A percentile compares a stretch with the other conserved stretches of the same genome.
Evolutionary conservation across 2,888 invertebrate species (phyloP).

Genomic region (Muscina levida): DNA sequence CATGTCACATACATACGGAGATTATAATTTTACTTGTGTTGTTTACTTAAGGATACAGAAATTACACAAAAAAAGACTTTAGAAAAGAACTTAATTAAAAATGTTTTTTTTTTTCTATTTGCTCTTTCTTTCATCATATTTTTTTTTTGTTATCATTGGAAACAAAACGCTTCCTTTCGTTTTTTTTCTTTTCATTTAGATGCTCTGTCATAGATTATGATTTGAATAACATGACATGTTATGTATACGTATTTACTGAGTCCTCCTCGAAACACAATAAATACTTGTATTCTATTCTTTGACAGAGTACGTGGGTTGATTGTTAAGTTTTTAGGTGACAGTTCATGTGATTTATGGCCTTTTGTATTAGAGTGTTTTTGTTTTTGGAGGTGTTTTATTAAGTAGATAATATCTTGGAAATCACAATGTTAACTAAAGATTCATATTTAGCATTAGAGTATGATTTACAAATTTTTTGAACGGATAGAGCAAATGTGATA

Average conservation of each 20-base stretch:
- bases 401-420: too few relatives aligned
- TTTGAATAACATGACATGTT: constrained; percentile 40
- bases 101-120: neutral
- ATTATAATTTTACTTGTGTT: neutral
- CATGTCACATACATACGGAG: constrained; percentile 25
- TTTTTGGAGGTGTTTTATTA: too few relatives aligned
- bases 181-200: neutral
- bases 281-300: constrained; percentile 1
- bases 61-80: neutral
- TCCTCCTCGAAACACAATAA: neutral
- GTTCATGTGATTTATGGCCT: neutral
- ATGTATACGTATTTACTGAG: constrained; percentile 12
- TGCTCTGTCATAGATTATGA: constrained; percentile 33
- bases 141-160: neutral
- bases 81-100: constrained; percentile 28
- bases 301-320: constrained; percentile 8
- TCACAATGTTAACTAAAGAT: too few relatives aligned
- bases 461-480: too few relatives aligned
- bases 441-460: too few relatives aligned
- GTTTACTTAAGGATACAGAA: constrained; percentile 20
- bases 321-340: neutral
- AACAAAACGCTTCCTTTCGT: constrained; percentile 4
- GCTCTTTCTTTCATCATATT: too few relatives aligned
- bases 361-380: too few relatives aligned
- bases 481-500: too few relatives aligned